Percentiles rank a stretch among this genome's conserved stretches.
Conservation (phyloP, 2,797 vertebrate species). For the Peromyscus aztecus region DNA sequence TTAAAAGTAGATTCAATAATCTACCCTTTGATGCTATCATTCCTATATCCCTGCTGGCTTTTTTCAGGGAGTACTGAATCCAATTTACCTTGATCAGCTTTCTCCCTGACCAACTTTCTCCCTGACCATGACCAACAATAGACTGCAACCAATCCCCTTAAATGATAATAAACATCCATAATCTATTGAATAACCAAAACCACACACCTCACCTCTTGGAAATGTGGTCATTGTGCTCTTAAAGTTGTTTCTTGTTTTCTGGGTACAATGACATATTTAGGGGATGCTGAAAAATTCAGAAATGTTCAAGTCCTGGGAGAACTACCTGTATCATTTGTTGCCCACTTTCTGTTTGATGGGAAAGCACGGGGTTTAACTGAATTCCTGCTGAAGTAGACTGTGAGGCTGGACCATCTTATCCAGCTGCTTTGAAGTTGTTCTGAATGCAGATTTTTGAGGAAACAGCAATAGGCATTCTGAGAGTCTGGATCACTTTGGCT, state of each 20-base stretch:
- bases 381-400: neutral
- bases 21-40: neutral
- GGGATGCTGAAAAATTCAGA: neutral
- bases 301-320: neutral
- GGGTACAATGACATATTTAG: neutral
- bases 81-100: neutral
- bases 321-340: neutral
- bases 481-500: neutral
- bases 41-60: fast-evolving
- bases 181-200: too few relatives aligned
- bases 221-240: neutral
- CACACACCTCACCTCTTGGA: neutral
- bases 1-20: neutral
- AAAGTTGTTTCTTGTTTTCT: neutral
- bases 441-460: neutral
- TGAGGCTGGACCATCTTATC: neutral
- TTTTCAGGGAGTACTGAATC: neutral
- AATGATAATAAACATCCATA: too few relatives aligned
- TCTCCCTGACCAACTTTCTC: neutral
- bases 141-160: neutral
- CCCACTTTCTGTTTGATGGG: neutral
- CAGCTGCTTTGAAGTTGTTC: neutral
- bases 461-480: neutral
- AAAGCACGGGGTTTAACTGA: neutral
- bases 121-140: neutral